Evolutionary conservation across 2,113 vertebrate species (phyloP).

Genomic region (Recurvirostra avosetta): DNA sequence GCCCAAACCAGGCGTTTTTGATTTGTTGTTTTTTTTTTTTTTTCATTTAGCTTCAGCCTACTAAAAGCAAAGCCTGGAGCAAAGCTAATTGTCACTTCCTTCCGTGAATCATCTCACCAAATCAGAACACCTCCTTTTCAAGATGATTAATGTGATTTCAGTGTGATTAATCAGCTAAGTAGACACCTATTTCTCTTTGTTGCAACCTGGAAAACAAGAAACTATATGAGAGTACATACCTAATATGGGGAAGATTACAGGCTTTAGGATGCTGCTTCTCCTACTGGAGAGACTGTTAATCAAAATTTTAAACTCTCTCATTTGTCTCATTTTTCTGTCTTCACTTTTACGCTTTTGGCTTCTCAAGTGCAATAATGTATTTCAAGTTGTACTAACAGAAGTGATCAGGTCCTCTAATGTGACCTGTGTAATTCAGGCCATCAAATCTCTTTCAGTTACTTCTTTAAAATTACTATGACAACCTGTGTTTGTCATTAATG

Average conservation of each 20-base stretch:
- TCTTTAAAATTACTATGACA: not conserved
- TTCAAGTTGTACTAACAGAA: not conserved
- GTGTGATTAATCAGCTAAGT: not conserved
- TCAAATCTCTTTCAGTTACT: not conserved
- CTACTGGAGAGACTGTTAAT: not conserved
- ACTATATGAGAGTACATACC: not conserved
- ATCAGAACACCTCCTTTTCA: not conserved
- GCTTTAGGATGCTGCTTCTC: not conserved
- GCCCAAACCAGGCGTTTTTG: accelerated
- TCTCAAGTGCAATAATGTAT: not conserved
- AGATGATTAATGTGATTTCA: not conserved
- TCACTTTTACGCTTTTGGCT: not conserved
- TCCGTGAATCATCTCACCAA: not conserved
- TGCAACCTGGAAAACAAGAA: not conserved
- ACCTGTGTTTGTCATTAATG: not conserved
- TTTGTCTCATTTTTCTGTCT: not conserved
- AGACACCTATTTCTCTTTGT: not conserved
- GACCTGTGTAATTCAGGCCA: not conserved
- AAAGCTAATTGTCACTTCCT: not conserved
- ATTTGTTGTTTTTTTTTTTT: not conserved
- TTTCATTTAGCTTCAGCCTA: not conserved
- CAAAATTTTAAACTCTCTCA: not conserved
- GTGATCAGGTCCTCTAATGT: not conserved
- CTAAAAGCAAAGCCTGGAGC: not conserved
- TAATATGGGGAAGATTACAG: not conserved